Evolutionary conservation across 2,888 invertebrate species (phyloP).

Genomic region (Agrotis ipsilon): DNA sequence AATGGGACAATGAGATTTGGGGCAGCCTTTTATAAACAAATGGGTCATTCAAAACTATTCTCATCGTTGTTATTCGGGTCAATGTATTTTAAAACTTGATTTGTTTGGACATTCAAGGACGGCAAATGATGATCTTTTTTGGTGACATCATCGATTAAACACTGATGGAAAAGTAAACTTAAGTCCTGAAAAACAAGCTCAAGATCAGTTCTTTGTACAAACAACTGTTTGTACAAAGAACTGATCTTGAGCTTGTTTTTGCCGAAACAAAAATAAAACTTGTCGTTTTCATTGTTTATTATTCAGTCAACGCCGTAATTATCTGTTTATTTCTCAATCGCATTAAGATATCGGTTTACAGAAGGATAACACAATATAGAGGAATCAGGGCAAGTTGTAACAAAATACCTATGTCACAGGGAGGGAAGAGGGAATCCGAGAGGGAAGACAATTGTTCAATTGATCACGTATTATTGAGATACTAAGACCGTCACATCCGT

Average conservation of each 20-base stretch:
- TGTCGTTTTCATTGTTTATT: conserved; percentile 26
- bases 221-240: no score
- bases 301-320: conserved; percentile 37
- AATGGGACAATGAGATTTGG: conserved; percentile 57
- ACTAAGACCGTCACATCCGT: conserved; percentile 57
- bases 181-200: background rate
- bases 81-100: conserved; percentile 29
- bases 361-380: conserved; percentile 46
- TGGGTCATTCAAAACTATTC: conserved; percentile 45
- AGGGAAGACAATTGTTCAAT: conserved; percentile 76
- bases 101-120: conserved; percentile 12
- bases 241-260: no score
- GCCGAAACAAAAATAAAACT: conserved; percentile 16
- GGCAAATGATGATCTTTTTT: background rate
- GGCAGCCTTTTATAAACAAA: conserved; percentile 52
- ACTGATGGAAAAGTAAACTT: background rate
- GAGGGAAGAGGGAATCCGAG: conserved; percentile 28
- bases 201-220: background rate
- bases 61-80: conserved; percentile 16
- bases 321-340: conserved; percentile 53
- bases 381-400: conserved; percentile 42
- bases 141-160: conserved; percentile 12
- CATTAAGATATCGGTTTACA: conserved; percentile 53
- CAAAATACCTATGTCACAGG: conserved; percentile 41
- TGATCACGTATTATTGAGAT: conserved; percentile 75